Conservation (phyloP, 2,113 vertebrate species). For the Microtus pennsylvanicus region DNA sequence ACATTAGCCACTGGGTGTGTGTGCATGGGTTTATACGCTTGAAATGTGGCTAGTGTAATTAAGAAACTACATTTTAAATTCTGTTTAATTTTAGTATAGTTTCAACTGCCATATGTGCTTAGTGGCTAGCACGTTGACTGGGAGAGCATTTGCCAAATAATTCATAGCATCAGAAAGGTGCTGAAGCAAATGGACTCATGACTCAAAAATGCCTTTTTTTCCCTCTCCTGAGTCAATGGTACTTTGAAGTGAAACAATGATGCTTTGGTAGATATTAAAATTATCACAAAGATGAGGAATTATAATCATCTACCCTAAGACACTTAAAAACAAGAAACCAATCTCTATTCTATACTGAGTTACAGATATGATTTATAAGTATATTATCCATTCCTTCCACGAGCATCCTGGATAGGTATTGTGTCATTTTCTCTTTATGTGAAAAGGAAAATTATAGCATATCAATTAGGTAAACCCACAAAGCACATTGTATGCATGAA, state of each 20-base stretch:
- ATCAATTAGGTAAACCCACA: background rate
- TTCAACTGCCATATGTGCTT: background rate
- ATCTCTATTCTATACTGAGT: background rate
- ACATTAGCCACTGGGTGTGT: background rate
- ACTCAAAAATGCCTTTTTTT: background rate
- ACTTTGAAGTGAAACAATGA: background rate
- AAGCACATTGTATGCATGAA: background rate
- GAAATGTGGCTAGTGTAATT: background rate
- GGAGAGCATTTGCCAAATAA: background rate
- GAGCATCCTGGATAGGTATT: background rate
- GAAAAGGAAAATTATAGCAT: background rate
- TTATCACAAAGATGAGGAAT: background rate
- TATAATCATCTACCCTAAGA: background rate
- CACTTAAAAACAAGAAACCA: background rate
- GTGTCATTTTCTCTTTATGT: background rate
- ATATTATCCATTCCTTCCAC: background rate
- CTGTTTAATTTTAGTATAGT: background rate
- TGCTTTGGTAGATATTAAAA: background rate
- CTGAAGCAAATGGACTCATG: background rate
- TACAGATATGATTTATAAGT: background rate
- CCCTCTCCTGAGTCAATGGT: background rate
- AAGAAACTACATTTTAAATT: background rate
- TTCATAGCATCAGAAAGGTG: background rate
- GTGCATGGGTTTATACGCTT: background rate
- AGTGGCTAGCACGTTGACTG: background rate